These are phyloP conservation scores for Drosophila mercatorum DNA, from an alignment of 2,888 invertebrate species.

Conservation along the genomic window DNA sequence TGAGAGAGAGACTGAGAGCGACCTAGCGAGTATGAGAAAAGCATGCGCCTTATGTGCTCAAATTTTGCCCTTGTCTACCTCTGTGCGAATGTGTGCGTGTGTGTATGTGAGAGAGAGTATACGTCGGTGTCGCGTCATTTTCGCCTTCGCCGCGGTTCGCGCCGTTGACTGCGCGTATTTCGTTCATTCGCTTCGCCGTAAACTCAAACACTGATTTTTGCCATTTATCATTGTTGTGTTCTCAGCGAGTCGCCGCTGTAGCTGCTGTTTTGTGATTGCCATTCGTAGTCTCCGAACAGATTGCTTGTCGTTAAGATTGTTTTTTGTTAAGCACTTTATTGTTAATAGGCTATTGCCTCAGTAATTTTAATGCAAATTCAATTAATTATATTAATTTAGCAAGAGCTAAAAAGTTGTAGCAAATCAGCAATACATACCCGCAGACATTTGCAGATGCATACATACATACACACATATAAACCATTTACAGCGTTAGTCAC, in stretches of 20 bases:
- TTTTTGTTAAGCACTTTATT: slow-evolving; percentile 31
- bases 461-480: background rate
- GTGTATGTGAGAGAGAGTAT: slow-evolving; percentile 13
- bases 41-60: slow-evolving; percentile 43
- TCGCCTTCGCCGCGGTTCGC: slow-evolving; percentile 47
- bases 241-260: slow-evolving; percentile 35
- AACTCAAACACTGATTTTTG: slow-evolving; percentile 53
- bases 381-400: slow-evolving; percentile 44
- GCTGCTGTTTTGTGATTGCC: slow-evolving; percentile 35
- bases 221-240: slow-evolving; percentile 46
- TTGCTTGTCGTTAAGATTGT: slow-evolving; percentile 31
- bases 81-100: slow-evolving; percentile 20
- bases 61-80: slow-evolving; percentile 37
- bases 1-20: slow-evolving; percentile 18
- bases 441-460: slow-evolving; percentile 12
- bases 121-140: slow-evolving; percentile 45
- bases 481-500: slow-evolving; percentile 14
- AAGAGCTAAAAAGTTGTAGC: slow-evolving; percentile 25
- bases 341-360: slow-evolving; percentile 30
- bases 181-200: slow-evolving; percentile 49
- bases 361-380: slow-evolving; percentile 30
- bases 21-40: slow-evolving; percentile 14
- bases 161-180: slow-evolving; percentile 44
- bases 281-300: slow-evolving; percentile 22
- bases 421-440: slow-evolving; percentile 16